Percentiles rank a stretch among this genome's conserved stretches.
These are phyloP conservation scores for Crax fasciolata DNA, from an alignment of 2,797 vertebrate genomes.

Conservation along the genomic window DNA sequence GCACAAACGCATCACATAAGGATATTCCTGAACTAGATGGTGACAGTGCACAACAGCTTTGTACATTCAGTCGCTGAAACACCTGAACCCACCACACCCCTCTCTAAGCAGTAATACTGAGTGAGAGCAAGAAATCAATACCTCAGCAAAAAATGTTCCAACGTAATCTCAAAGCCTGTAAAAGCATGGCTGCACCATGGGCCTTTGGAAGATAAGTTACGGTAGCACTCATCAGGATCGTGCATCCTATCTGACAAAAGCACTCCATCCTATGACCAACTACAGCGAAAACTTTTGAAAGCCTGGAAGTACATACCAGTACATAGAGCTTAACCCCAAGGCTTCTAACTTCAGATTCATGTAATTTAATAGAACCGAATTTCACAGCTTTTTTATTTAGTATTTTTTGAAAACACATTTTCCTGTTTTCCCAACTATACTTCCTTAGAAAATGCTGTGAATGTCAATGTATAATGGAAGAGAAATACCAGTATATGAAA, in stretches of 20 bases:
- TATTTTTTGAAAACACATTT: neutral
- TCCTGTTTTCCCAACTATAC: neutral
- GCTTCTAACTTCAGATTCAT: neutral
- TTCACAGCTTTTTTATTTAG: neutral
- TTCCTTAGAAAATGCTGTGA: neutral
- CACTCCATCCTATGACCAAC: neutral
- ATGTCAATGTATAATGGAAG: neutral
- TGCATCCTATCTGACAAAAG: neutral
- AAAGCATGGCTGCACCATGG: neutral
- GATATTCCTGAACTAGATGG: rapidly evolving
- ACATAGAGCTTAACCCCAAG: neutral
- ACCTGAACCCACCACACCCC: neutral
- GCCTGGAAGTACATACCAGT: neutral
- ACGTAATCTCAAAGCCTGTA: neutral
- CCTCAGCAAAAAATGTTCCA: neutral
- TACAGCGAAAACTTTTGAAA: neutral
- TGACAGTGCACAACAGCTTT: neutral
- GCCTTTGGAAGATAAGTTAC: neutral
- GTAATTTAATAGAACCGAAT: neutral
- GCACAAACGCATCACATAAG: neutral
- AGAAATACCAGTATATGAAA: neutral
- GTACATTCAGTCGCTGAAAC: neutral
- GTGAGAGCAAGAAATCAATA: neutral
- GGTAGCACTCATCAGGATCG: neutral
- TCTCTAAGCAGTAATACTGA: neutral